phyloP scores from a whole-genome alignment of 2,797 vertebrate species.

The Oreonectes daqikongensis region DNA sequence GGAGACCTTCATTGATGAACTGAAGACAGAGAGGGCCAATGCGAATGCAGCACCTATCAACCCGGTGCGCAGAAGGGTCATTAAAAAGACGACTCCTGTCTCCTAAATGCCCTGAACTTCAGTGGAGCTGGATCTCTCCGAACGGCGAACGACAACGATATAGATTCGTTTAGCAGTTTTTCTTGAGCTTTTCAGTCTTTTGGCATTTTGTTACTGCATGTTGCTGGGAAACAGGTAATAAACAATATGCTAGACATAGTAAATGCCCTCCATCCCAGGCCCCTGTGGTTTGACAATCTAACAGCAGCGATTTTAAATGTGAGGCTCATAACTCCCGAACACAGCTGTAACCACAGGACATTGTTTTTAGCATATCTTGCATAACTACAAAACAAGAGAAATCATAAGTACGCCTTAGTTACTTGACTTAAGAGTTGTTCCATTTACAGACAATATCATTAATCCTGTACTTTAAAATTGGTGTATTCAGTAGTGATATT shows the following conservation, averaged over 20 bases:
- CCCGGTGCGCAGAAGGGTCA: constrained; percentile 62
- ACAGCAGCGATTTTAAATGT: constrained; percentile 19
- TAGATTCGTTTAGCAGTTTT: constrained; percentile 31
- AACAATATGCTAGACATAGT: constrained; percentile 43
- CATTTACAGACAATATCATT: not conserved
- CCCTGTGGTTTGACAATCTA: constrained; percentile 22
- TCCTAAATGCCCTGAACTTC: constrained; percentile 46
- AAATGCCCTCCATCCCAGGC: constrained; percentile 5
- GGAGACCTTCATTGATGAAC: constrained; percentile 77
- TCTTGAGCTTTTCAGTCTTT: constrained; percentile 43
- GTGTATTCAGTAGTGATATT: constrained; percentile 9
- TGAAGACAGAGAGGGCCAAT: constrained; percentile 63
- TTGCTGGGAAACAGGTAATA: constrained; percentile 60
- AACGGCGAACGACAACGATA: constrained; percentile 9
- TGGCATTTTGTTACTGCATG: constrained; percentile 55
- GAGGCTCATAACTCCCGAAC: not conserved
- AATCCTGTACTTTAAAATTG: constrained; percentile 4
- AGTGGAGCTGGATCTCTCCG: constrained; percentile 53
- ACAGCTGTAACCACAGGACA: constrained; percentile 9
- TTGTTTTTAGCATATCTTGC: constrained; percentile 18
- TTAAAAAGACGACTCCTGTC: constrained; percentile 65
- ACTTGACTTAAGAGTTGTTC: not conserved
- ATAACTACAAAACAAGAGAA: not conserved
- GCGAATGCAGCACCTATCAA: not conserved
- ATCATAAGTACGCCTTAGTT: not conserved